Percentiles rank a stretch among this genome's conserved stretches.
Evolutionary conservation across 2,113 vertebrate species (phyloP).

Genomic region (Dicerorhinus sumatrensis): DNA sequence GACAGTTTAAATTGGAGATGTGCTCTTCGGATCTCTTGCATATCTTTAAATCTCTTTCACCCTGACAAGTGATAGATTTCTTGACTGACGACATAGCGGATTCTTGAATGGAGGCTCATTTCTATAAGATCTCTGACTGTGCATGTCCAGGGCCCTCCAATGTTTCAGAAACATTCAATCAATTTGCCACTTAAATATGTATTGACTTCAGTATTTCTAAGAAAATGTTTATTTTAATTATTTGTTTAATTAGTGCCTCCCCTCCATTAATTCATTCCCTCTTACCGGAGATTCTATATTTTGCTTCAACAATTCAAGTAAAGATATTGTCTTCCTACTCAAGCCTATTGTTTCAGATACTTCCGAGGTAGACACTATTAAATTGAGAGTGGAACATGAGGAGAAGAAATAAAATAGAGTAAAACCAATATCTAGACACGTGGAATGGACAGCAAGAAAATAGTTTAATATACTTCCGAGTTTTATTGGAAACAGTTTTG

Average conservation of each 20-base stretch:
- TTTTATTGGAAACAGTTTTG: background rate
- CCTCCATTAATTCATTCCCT: background rate
- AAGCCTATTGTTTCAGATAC: background rate
- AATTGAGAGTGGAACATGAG: background rate
- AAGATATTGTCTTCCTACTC: background rate
- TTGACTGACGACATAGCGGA: background rate
- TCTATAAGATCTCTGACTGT: background rate
- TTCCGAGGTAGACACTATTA: background rate
- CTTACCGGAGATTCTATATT: background rate
- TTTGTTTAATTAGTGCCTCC: background rate
- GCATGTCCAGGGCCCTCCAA: too few relatives aligned
- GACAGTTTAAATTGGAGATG: background rate
- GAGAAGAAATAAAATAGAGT: background rate
- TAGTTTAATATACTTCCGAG: background rate
- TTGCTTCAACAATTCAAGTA: background rate
- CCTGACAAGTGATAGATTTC: background rate
- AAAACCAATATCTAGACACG: background rate
- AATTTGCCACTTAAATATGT: background rate
- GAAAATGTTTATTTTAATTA: background rate
- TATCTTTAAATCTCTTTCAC: background rate
- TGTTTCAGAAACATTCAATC: background rate
- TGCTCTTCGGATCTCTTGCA: background rate
- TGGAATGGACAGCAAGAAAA: background rate
- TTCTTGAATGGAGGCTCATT: background rate
- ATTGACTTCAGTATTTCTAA: background rate